These are phyloP conservation scores for Misgurnus anguillicaudatus DNA, from an alignment of 2,113 vertebrate genomes.

Conservation along the genomic window DNA sequence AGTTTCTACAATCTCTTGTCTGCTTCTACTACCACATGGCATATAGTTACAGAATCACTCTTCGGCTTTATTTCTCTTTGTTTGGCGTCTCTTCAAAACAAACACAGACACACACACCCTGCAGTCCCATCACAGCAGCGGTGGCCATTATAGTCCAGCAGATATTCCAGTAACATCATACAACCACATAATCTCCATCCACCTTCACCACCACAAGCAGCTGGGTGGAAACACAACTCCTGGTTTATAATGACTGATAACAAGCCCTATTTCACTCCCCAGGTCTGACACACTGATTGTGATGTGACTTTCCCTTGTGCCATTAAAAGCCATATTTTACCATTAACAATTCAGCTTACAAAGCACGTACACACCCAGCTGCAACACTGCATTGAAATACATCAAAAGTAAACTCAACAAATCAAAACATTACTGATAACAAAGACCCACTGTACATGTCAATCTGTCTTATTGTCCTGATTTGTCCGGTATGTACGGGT, in stretches of 20 bases:
- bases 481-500: too few species aligned
- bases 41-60: too few species aligned
- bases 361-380: neutral
- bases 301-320: constrained; percentile 40
- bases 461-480: neutral
- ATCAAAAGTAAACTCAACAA: neutral
- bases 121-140: constrained; percentile 17
- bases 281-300: constrained; percentile 3
- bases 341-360: constrained; percentile 25
- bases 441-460: neutral
- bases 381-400: neutral
- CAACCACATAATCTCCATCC: neutral
- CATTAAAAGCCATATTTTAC: constrained; percentile 35
- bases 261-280: constrained; percentile 23
- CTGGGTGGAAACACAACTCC: constrained; percentile 38
- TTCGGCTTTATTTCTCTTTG: neutral
- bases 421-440: neutral
- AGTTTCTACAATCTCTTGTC: neutral
- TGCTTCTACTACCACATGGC: neutral
- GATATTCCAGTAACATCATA: too few species aligned
- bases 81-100: neutral
- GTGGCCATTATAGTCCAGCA: constrained; percentile 6
- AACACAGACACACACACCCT: neutral
- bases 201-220: constrained; percentile 16
- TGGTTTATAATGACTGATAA: neutral